These are phyloP conservation scores for Mola mola DNA, from an alignment of 2,113 vertebrate species.

Conservation along the genomic window DNA sequence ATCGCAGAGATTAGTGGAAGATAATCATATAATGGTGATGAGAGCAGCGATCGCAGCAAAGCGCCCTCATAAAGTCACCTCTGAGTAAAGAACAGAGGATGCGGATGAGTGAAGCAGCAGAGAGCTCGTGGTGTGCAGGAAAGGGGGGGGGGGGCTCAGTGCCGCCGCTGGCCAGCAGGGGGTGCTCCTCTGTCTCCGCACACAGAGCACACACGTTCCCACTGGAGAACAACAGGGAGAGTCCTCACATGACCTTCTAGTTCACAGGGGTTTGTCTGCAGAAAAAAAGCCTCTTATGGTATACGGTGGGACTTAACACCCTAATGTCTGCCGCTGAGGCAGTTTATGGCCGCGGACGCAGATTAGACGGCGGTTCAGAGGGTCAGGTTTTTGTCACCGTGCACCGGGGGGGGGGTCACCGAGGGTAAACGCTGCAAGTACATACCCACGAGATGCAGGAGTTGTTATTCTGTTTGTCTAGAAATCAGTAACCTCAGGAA, in stretches of 20 bases:
- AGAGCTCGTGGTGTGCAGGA: conserved; percentile 27
- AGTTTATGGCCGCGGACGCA: conserved; percentile 50
- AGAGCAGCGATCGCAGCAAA: conserved; percentile 51
- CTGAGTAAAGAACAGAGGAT: conserved; percentile 59
- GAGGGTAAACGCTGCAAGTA: conserved; percentile 5
- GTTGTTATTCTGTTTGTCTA: too few relatives aligned
- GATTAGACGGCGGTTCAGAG: conserved; percentile 65
- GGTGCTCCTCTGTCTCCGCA: conserved; percentile 62
- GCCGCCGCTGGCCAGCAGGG: conserved; percentile 66
- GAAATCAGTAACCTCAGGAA: too few relatives aligned
- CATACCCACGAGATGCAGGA: too few relatives aligned
- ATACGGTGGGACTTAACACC: conserved; percentile 49
- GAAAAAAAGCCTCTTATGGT: conserved; percentile 63
- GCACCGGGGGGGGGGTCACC: conserved; percentile 34
- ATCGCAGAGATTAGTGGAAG: conserved; percentile 59
- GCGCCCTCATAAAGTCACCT: conserved; percentile 67
- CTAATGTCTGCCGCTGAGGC: conserved; percentile 31
- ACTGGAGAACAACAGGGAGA: conserved; percentile 40
- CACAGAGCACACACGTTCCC: conserved; percentile 15
- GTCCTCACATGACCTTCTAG: conserved; percentile 78
- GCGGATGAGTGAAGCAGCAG: conserved; percentile 41
- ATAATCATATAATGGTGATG: conserved; percentile 71
- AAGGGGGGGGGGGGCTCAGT: neutral
- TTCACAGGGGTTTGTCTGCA: conserved; percentile 63
- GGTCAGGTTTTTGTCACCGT: conserved; percentile 63